Base-by-base conservation (phyloP, 2,888 invertebrate genomes). In the Drepana falcataria region DNA sequence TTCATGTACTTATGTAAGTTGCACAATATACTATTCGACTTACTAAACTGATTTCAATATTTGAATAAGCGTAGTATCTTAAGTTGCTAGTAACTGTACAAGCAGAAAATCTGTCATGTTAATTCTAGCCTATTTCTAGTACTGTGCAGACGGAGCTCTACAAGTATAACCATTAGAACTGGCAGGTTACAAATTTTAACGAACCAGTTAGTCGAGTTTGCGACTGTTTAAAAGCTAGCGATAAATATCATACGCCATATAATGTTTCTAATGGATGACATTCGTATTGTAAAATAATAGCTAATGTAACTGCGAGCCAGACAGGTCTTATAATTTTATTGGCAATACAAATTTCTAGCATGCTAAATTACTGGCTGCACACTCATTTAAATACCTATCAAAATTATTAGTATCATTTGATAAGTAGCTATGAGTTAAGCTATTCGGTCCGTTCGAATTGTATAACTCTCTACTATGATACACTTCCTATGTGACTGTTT, bases 171-270 rank as follows among this genome's bases (percentile, higher is more conserved):
- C 59, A 66, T 64, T 61, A 55, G 54, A 59, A 64, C 61, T 61
- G 54, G 59, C 63, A 61, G 53, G 63, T 56, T 60, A 68, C 65
- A 66, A 66, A 68, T 67, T 68, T 65, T 69, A 68, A 73, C 70
- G 68, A 70, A 77, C 75, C 73, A 68, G 74, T 71, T 76, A 64
- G 64, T 70, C 58, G 55, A 70, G 69, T 63, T 65, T 68, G 68
- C 64, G 59, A 63, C 63, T 64, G 68, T 71, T 74, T 69, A 71
- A 68, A 56, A 57, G 49, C 53, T 48, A 41, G 6, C 5, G 41
- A 44, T 48, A 41, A 35, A 47, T 44, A 40, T 33, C 33, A 33
- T 40, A 51, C 6, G 40, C 40, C 41, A 51, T 40, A 56, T 53
- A 47, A 61, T 58, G 59, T 53, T 48, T 9, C 48, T 35, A 47